Percentiles rank a stretch among this genome's conserved stretches.
Evolutionary conservation across 2,888 invertebrate genomes (phyloP).

Genomic region (Enoplolaimus lenunculus): DNA sequence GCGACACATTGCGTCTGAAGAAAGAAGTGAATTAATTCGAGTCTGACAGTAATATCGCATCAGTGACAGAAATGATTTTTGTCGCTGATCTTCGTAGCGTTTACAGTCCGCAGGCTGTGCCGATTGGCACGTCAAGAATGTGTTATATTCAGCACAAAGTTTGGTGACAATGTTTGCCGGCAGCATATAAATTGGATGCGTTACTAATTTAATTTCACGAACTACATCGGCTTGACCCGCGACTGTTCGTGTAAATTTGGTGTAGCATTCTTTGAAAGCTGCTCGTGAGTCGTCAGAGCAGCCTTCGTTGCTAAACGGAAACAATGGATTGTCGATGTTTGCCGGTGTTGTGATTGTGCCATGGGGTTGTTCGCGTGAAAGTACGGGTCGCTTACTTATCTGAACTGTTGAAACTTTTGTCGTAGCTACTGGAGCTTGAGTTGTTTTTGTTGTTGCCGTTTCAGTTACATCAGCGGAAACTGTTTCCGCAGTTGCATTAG

Average conservation of each 20-base stretch:
- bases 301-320: too few species aligned
- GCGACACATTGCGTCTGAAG: not conserved
- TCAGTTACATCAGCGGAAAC: not conserved
- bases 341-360: not conserved
- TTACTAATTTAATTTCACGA: not conserved
- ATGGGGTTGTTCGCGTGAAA: not conserved
- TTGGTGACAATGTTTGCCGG: not conserved
- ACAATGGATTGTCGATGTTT: too few species aligned
- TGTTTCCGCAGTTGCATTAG: not conserved
- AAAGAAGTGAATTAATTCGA: not conserved
- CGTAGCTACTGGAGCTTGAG: not conserved
- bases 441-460: not conserved
- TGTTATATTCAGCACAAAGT: not conserved
- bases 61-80: not conserved
- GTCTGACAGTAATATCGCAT: not conserved
- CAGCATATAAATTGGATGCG: not conserved
- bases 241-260: not conserved
- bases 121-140: not conserved
- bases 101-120: not conserved
- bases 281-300: not conserved
- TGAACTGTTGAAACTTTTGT: not conserved
- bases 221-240: not conserved
- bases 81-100: not conserved
- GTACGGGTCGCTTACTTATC: not conserved
- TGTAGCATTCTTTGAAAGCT: not conserved